A percentile compares a stretch with the other conserved stretches of the same genome.
phyloP scores from a whole-genome alignment of 1,140 invertebrate species.

The Drusus annulatus region DNA sequence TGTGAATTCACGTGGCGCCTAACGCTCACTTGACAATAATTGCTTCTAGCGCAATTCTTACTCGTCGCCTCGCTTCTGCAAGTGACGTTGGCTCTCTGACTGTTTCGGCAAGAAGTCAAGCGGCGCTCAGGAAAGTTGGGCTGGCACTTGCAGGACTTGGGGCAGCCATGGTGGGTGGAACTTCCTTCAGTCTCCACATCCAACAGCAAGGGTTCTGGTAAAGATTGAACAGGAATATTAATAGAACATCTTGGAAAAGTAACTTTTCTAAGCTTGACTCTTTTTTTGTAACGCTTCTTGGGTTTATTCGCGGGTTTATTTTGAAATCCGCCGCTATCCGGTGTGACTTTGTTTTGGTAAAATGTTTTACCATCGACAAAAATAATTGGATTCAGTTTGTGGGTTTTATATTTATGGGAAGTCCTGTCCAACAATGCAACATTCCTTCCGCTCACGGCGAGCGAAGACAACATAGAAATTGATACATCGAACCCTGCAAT shows the following conservation, averaged over 20 bases:
- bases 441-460: slow-evolving; percentile 19
- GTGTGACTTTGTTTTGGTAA: not conserved
- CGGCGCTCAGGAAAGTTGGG: slow-evolving; percentile 62
- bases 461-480: slow-evolving; percentile 37
- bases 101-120: slow-evolving; percentile 49
- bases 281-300: not conserved
- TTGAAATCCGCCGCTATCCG: not conserved
- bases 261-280: slow-evolving; percentile 4
- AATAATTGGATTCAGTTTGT: not conserved
- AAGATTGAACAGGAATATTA: slow-evolving; percentile 57
- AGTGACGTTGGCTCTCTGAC: slow-evolving; percentile 64
- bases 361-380: slow-evolving; percentile 5
- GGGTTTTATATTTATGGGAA: not conserved
- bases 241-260: slow-evolving; percentile 30
- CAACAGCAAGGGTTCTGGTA: slow-evolving; percentile 48
- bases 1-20: slow-evolving; percentile 64
- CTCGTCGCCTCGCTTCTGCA: not conserved
- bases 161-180: slow-evolving; percentile 58
- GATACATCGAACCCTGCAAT: not conserved
- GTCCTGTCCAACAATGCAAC: slow-evolving; percentile 9
- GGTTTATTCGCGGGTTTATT: not conserved
- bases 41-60: not conserved
- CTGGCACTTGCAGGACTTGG: slow-evolving; percentile 66
- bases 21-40: slow-evolving; percentile 65
- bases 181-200: not conserved